A percentile compares a stretch with the other conserved stretches of the same genome.
phyloP scores from a whole-genome alignment of 1,140 invertebrate species.

The Latrodectus geometricus region DNA sequence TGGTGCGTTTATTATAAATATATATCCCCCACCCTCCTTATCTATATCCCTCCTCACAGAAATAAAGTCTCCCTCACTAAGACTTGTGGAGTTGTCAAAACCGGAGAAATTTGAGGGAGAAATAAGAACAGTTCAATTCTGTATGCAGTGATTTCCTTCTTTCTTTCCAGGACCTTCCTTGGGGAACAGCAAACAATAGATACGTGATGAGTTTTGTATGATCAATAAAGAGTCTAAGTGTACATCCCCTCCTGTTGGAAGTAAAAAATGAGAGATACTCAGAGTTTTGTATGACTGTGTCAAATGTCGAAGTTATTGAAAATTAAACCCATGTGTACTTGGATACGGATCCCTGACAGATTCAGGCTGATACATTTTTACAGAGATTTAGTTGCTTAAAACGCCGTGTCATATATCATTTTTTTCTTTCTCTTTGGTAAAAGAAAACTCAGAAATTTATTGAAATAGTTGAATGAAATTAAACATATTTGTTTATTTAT shows the following conservation, averaged over 20 bases:
- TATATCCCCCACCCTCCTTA: background rate
- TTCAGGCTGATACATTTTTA: too few species aligned
- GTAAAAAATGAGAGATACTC: background rate
- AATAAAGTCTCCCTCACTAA: background rate
- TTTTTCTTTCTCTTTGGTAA: too few species aligned
- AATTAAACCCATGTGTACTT: constrained; percentile 8
- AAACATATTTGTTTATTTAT: too few species aligned
- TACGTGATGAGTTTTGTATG: constrained; percentile 36
- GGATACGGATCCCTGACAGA: too few species aligned
- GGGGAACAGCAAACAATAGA: constrained; percentile 41
- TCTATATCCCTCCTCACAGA: background rate
- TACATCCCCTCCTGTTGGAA: background rate
- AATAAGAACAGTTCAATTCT: constrained; percentile 1
- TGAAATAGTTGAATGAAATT: too few species aligned
- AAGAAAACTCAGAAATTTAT: too few species aligned
- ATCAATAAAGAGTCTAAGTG: background rate
- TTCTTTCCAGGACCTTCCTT: background rate
- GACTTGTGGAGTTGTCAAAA: constrained; percentile 32
- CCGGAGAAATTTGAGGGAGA: constrained; percentile 13
- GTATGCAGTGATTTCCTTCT: background rate
- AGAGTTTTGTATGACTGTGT: background rate
- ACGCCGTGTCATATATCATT: too few species aligned
- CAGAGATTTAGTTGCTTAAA: too few species aligned
- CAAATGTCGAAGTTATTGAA: constrained; percentile 1
- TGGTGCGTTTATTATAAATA: background rate